Percentiles rank a stretch among this genome's conserved stretches.
These are phyloP conservation scores for Spilogale gracilis DNA, from an alignment of 2,113 vertebrate species.

Conservation along the genomic window DNA sequence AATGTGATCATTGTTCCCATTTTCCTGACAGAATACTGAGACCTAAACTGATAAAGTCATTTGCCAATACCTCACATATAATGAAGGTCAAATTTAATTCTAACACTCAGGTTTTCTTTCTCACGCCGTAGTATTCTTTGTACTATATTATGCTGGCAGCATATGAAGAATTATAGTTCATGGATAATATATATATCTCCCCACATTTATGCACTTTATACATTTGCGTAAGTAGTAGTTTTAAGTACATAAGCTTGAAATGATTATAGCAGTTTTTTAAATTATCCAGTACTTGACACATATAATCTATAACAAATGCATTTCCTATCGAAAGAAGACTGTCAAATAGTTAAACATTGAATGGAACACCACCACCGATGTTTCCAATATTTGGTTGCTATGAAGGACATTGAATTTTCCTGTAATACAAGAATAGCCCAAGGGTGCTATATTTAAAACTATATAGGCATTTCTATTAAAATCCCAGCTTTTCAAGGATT, in stretches of 20 bases:
- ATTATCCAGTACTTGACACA: slow-evolving; percentile 40
- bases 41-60: not conserved
- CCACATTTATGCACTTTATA: slow-evolving; percentile 1
- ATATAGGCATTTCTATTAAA: slow-evolving; percentile 79
- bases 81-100: not conserved
- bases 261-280: slow-evolving; percentile 15
- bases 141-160: not conserved
- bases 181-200: slow-evolving; percentile 13
- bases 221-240: slow-evolving; percentile 9
- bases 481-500: slow-evolving; percentile 75
- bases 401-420: slow-evolving; percentile 55
- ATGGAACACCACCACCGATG: not conserved
- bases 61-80: not conserved
- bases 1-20: not conserved
- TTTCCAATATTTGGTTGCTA: slow-evolving; percentile 48
- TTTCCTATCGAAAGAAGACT: slow-evolving; percentile 59
- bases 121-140: not conserved
- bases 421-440: slow-evolving; percentile 26
- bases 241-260: not conserved
- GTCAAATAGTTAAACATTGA: slow-evolving; percentile 55
- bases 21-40: not conserved
- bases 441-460: slow-evolving; percentile 81
- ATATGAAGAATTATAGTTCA: not conserved
- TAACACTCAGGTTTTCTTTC: not conserved
- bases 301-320: slow-evolving; percentile 37